Evolutionary conservation across 2,888 invertebrate species (phyloP).

Genomic region (Drosophila niveifrons): DNA sequence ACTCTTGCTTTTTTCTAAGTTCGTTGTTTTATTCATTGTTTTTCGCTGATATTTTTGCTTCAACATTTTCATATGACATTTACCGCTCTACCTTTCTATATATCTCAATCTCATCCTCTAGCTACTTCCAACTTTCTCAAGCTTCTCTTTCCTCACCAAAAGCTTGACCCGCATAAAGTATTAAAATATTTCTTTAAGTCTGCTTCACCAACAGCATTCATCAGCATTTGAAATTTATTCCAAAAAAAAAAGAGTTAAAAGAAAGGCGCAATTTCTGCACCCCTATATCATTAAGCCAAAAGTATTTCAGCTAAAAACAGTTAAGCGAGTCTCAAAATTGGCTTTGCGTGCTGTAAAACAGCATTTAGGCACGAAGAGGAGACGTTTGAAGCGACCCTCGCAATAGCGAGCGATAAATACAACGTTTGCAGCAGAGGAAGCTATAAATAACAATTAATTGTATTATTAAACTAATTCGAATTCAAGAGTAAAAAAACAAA

Average conservation of each 20-base stretch:
- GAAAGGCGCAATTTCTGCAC: background rate
- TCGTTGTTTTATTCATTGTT: no score
- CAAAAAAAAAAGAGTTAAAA: background rate
- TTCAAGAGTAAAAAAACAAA: constrained; percentile 1
- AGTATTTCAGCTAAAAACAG: constrained; percentile 39
- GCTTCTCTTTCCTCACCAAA: background rate
- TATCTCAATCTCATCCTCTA: background rate
- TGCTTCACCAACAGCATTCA: background rate
- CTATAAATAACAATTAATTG: constrained; percentile 81
- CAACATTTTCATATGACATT: no score
- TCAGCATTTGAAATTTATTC: background rate
- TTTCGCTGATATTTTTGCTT: no score
- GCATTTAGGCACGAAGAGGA: constrained; percentile 48
- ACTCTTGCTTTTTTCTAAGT: no score
- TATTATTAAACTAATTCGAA: constrained; percentile 80
- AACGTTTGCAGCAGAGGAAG: constrained; percentile 67
- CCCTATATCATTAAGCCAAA: constrained; percentile 46
- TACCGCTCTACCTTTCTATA: no score
- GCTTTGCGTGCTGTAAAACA: constrained; percentile 70
- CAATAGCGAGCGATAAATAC: constrained; percentile 48
- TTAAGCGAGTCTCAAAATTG: constrained; percentile 42
- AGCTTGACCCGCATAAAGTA: background rate
- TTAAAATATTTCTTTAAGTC: background rate
- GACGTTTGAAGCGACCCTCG: constrained; percentile 19
- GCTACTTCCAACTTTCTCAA: background rate